These are phyloP conservation scores for Serinus canaria DNA, from an alignment of 2,113 vertebrate genomes.

Conservation along the genomic window DNA sequence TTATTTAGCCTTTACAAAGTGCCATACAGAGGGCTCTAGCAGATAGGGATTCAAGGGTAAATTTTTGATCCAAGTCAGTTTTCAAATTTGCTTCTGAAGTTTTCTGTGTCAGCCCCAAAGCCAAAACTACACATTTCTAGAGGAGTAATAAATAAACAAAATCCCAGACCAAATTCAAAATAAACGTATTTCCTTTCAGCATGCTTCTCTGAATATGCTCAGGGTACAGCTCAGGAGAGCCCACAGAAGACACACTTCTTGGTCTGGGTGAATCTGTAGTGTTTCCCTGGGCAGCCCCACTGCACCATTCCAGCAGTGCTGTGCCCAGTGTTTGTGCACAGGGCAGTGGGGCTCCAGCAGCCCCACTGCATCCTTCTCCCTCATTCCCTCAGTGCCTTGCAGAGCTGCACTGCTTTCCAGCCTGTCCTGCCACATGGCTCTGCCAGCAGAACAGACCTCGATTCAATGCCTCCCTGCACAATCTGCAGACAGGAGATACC, in stretches of 20 bases:
- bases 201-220: neutral
- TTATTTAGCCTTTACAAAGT: neutral
- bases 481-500: neutral
- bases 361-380: rapidly evolving
- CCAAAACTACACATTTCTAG: neutral
- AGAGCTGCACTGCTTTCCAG: neutral
- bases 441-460: neutral
- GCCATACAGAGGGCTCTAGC: neutral
- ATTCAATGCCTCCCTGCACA: neutral
- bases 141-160: constrained; percentile 10
- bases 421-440: rapidly evolving
- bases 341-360: rapidly evolving
- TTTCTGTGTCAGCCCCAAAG: neutral
- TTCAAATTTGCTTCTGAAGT: neutral
- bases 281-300: neutral
- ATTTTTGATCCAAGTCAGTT: neutral
- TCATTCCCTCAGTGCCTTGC: neutral
- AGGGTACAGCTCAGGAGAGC: neutral
- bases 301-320: neutral
- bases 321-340: rapidly evolving
- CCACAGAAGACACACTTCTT: neutral
- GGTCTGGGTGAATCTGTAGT: rapidly evolving
- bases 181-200: neutral
- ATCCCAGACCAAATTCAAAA: neutral
- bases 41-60: neutral